phyloP scores from a whole-genome alignment of 2,888 invertebrate species.

The Cosmorhoe ocellata region DNA sequence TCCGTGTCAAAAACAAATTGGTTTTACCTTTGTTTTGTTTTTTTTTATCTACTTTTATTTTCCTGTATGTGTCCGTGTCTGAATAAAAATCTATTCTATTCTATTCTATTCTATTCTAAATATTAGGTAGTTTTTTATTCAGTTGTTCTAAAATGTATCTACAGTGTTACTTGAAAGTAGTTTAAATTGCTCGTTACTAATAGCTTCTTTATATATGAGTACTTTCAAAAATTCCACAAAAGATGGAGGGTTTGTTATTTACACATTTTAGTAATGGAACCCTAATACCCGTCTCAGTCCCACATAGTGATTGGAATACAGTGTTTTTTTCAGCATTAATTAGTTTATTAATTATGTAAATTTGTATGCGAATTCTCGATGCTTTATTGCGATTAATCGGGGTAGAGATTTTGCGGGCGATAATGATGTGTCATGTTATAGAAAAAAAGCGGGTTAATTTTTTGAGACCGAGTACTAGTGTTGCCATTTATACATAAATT shows the following conservation, averaged over 20 bases:
- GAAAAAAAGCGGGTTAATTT: slow-evolving; percentile 32
- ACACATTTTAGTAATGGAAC: slow-evolving; percentile 7
- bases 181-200: too few relatives aligned
- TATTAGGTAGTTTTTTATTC: too few relatives aligned
- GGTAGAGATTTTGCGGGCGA: slow-evolving; percentile 59
- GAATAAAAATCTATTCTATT: too few relatives aligned
- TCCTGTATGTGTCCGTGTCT: too few relatives aligned
- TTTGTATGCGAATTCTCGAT: slow-evolving; percentile 75
- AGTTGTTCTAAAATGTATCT: too few relatives aligned
- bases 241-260: neutral
- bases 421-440: slow-evolving; percentile 24
- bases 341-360: slow-evolving; percentile 79
- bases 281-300: slow-evolving; percentile 42
- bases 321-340: slow-evolving; percentile 67
- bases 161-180: too few relatives aligned
- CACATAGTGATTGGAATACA: slow-evolving; percentile 62
- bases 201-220: too few relatives aligned
- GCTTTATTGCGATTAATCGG: slow-evolving; percentile 70
- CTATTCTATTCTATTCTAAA: too few relatives aligned
- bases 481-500: neutral
- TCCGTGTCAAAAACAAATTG: too few relatives aligned
- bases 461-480: neutral
- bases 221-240: too few relatives aligned
- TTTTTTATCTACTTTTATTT: too few relatives aligned
- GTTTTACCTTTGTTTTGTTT: too few relatives aligned